Evolutionary conservation across 2,797 vertebrate species (phyloP), one percentile per base, ranked within the genome.

Genomic region (Tinamus major): DNA sequence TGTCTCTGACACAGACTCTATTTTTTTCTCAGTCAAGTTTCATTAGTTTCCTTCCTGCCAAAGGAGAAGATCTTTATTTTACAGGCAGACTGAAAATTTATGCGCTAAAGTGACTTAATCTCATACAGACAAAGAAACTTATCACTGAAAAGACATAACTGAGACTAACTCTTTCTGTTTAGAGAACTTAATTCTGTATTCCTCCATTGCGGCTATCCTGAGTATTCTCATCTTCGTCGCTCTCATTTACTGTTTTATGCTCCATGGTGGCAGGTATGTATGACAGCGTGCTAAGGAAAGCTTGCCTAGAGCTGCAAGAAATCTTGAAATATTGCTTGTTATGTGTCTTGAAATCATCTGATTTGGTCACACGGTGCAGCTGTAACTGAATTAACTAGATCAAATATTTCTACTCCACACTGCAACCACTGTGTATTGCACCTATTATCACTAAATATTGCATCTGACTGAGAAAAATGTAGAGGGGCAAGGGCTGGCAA

Each of bases 221-320:
- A 62, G 55, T 80, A 35, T 91, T 85, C 20, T 89, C 44, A 27
- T 5, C 62, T 10, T 92, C 33, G 5, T 49, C 37, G 74, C 84
- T 91, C 56, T 33, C 44, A 42, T 92, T 69, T 93, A 26, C 82
- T 72, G 8, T 49, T 79, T 79, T 39, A 95, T 83, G 35, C 3
- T 90, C 61, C 65, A 8, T 24, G 19, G 20, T 39, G 26, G 68
- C 83, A 94, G 96, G 97, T 97, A 97, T 46, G 96, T 74, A 80
- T 42, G 15, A 44, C 3, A 87, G 44, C 6, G 15, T 63, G 55
- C 39, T 56, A 82, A 77, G 44, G 18, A 84, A 87, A 76, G 23
- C 33, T 37, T 51, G 2, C 24, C n/a, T 67, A 46, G 46, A 35
- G 13, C 26, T 72, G 65, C 13, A 19, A 61, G 33, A 62, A 26